Conservation (phyloP, 2,888 invertebrate species). For the Trachelus troglodyta region DNA sequence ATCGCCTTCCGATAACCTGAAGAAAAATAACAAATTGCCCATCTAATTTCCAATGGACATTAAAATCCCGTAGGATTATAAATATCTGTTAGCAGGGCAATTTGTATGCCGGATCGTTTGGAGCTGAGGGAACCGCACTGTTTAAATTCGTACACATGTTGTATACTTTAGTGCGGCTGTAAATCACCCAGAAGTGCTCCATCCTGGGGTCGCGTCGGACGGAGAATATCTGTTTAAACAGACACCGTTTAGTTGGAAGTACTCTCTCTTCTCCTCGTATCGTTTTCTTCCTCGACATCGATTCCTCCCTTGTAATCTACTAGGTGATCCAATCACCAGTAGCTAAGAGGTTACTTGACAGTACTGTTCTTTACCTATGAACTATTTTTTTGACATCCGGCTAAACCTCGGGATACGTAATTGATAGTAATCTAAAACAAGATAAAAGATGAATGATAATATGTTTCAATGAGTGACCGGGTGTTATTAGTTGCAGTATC, state of each 20-base stretch:
- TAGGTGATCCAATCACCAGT: neutral
- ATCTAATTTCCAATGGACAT: constrained; percentile 1
- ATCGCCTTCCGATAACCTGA: neutral
- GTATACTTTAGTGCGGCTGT: constrained; percentile 51
- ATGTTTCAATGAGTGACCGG: neutral
- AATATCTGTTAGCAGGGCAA: constrained; percentile 26
- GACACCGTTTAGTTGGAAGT: constrained; percentile 27
- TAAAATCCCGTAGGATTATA: constrained; percentile 22
- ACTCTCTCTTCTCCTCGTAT: constrained; percentile 14
- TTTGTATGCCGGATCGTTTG: constrained; percentile 35
- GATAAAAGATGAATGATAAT: neutral
- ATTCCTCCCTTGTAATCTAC: neutral
- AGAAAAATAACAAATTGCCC: neutral
- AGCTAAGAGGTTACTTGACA: neutral
- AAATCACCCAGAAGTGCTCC: constrained; percentile 55
- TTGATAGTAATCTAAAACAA: neutral
- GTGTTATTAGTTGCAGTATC: neutral
- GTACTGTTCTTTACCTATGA: neutral
- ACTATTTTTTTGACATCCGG: neutral
- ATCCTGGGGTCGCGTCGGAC: constrained; percentile 34
- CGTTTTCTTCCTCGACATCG: neutral
- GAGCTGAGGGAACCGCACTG: constrained; percentile 43
- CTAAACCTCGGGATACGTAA: neutral
- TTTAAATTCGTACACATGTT: constrained; percentile 55
- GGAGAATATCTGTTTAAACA: constrained; percentile 39